Evolutionary conservation across 2,888 invertebrate species (phyloP), one percentile per base, ranked within the genome.

Genomic region (Platycheirus rosarum): DNA sequence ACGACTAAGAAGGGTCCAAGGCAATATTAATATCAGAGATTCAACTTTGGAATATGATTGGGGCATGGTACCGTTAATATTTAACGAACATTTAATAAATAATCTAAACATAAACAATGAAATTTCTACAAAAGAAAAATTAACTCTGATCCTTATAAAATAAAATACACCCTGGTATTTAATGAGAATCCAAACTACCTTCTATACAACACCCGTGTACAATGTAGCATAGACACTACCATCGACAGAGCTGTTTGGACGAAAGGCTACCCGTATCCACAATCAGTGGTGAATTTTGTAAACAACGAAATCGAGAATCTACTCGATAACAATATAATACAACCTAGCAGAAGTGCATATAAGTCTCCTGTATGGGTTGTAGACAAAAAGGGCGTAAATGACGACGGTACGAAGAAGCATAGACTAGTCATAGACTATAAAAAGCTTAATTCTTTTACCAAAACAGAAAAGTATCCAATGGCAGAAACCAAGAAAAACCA

Each of bases 201-300:
- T 13, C 65, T 23, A 16, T 66, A 66, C 11, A 66, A 66, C 40
- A 66, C 65, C 1, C 35, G 51, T 26, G 40, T 51, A 13, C 26
- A 62, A 62, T 62, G 44, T 62, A 66, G 32, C 35, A 69, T 62
- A 48, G 14, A 60, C 37, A 70, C 60, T 40, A 70, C 57, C 6
- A 62, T 9, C 4, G 42, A 70, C 40, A 14, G 26, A 13, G 49
- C 49, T 49, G 14, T 49, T 49, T 49, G 49, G 49, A 49, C 49
- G 8, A 49, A 49, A 5, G 16, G 26, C 14, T 70, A 60, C 9
- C 70, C 60, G 4, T 70, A 70, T 7, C 51, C 51, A 49, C 29
- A 48, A 18, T 48, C 60, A 13, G 57, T 48, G n/a, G 37, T 40
- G 3, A 23, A 13, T 8, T 70, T 70, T 29, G 60, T 70, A 1